A percentile compares a stretch with the other conserved stretches of the same genome.
phyloP scores from a whole-genome alignment of 2,888 invertebrate species.

The Acleris literana region DNA sequence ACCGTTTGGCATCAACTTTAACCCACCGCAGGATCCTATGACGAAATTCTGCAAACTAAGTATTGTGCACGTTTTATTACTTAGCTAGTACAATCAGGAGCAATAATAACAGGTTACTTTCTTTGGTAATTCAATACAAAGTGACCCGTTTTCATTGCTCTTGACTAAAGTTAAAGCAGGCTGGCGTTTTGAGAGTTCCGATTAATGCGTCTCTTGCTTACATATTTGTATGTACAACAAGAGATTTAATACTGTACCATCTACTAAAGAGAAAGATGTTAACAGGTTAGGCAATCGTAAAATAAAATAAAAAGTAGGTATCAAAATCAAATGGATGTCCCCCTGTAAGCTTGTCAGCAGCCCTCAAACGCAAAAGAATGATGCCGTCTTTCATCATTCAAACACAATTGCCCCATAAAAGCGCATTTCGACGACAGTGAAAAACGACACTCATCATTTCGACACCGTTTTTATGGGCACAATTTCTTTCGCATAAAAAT shows the following conservation, averaged over 20 bases:
- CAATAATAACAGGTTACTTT: too few relatives aligned
- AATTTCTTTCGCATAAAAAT: constrained; percentile 82
- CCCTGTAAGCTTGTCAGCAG: constrained; percentile 32
- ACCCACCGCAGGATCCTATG: neutral
- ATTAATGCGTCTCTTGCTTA: too few relatives aligned
- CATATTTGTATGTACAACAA: too few relatives aligned
- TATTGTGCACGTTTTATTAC: too few relatives aligned
- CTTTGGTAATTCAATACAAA: too few relatives aligned
- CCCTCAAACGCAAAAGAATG: constrained; percentile 44
- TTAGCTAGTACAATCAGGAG: too few relatives aligned
- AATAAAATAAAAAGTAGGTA: constrained; percentile 22
- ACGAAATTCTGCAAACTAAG: too few relatives aligned
- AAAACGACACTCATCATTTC: constrained; percentile 81
- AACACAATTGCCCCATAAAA: constrained; percentile 77
- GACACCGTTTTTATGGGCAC: constrained; percentile 79
- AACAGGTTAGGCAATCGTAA: neutral
- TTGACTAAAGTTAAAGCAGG: too few relatives aligned
- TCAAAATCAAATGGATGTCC: constrained; percentile 21
- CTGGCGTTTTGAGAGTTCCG: too few relatives aligned
- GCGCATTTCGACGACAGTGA: constrained; percentile 76
- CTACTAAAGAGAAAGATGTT: neutral
- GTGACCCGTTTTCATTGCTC: too few relatives aligned
- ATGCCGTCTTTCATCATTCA: constrained; percentile 60
- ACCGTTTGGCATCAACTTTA: constrained; percentile 68
- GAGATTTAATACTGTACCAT: too few relatives aligned